These are phyloP conservation scores for Abscondita cerata DNA, from an alignment of 2,888 invertebrate genomes.

Conservation along the genomic window DNA sequence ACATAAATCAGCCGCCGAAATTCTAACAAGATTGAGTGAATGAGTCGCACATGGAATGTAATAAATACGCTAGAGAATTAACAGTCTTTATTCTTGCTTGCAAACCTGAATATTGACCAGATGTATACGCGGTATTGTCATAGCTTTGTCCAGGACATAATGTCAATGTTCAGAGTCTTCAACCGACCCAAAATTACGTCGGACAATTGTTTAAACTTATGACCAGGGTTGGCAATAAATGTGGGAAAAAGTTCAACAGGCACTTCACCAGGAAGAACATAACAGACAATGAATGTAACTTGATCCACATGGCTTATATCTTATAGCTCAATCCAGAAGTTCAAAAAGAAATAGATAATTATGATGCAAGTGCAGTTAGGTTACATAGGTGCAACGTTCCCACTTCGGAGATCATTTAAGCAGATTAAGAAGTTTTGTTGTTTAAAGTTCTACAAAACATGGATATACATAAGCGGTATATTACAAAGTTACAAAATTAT, in stretches of 20 bases:
- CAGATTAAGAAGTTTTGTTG: no score
- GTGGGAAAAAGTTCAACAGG: constrained; percentile 30
- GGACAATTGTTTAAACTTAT: constrained; percentile 21
- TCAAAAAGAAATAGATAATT: no score
- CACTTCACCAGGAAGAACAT: constrained; percentile 37
- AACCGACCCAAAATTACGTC: not conserved
- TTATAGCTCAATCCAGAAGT: no score
- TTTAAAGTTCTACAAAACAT: no score
- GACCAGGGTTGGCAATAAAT: constrained; percentile 36
- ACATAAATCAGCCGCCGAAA: constrained; percentile 21
- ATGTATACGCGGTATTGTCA: constrained; percentile 44
- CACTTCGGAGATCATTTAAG: no score
- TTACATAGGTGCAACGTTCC: no score
- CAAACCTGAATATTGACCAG: constrained; percentile 43
- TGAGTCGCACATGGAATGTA: constrained; percentile 37
- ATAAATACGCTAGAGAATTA: not conserved
- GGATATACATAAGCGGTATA: no score
- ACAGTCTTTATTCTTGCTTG: constrained; percentile 40
- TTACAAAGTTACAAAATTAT: no score
- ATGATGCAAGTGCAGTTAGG: no score
- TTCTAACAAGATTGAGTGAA: constrained; percentile 35
- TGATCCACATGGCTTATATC: constrained; percentile 46
- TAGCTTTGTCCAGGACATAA: not conserved
- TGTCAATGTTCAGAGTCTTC: no score
- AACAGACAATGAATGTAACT: constrained; percentile 44